phyloP scores from a whole-genome alignment of 2,888 invertebrate genomes.

The Synanthedon andrenaeformis region DNA sequence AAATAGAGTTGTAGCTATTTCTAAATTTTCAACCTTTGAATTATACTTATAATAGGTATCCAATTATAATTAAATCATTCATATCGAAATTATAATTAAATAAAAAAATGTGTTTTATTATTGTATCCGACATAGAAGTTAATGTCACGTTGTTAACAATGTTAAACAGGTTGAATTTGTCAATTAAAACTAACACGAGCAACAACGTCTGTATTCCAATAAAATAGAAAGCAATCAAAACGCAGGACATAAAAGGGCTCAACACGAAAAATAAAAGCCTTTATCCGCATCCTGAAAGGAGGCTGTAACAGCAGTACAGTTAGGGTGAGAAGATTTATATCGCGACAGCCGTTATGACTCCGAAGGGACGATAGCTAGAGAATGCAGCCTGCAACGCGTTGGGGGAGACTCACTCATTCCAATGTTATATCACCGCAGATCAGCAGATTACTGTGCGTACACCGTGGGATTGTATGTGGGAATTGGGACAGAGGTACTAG shows the following conservation, averaged over 20 bases:
- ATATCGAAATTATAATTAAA: too few species aligned
- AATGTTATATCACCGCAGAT: conserved; percentile 48
- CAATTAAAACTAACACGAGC: neutral
- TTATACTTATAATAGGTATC: too few species aligned
- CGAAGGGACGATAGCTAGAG: conserved; percentile 44
- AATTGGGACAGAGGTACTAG: conserved; percentile 25
- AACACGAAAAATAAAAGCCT: conserved; percentile 61
- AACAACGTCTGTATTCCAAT: conserved; percentile 30
- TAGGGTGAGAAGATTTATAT: conserved; percentile 65
- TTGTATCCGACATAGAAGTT: too few species aligned
- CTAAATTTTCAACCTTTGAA: too few species aligned
- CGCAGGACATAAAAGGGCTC: conserved; percentile 43
- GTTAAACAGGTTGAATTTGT: too few species aligned
- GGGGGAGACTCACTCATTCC: conserved; percentile 20
- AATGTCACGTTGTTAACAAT: too few species aligned
- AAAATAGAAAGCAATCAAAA: conserved; percentile 51
- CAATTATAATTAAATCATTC: too few species aligned
- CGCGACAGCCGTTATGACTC: conserved; percentile 61
- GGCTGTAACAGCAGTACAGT: conserved; percentile 38
- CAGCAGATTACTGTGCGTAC: conserved; percentile 40
- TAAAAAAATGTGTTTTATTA: too few species aligned
- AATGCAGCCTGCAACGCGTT: conserved; percentile 49
- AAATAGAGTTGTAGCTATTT: too few species aligned
- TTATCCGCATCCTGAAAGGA: conserved; percentile 54
- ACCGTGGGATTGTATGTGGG: conserved; percentile 42